A percentile compares a stretch with the other conserved stretches of the same genome.
phyloP scores from a whole-genome alignment of 2,797 vertebrate species.

The Rachycentron canadum region DNA sequence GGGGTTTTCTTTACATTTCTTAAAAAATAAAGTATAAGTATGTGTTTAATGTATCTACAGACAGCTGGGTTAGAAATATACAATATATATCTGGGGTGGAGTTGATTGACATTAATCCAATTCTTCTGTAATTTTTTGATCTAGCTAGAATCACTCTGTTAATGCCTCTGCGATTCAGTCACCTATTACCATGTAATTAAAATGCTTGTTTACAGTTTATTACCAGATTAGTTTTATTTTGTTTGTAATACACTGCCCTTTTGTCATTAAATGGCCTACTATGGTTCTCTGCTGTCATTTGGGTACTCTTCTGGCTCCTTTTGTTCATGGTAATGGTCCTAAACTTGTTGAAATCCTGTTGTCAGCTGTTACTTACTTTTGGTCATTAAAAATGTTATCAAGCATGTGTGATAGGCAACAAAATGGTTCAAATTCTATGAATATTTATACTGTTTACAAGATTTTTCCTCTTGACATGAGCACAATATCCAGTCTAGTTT shows the following conservation, averaged over 20 bases:
- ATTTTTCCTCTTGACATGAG: neutral
- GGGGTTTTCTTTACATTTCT: neutral
- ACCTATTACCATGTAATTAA: conserved; percentile 16
- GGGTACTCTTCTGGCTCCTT: conserved; percentile 4
- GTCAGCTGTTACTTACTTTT: neutral
- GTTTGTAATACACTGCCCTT: neutral
- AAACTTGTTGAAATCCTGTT: conserved; percentile 7
- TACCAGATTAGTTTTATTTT: neutral
- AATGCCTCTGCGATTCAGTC: neutral
- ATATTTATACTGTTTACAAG: conserved; percentile 1
- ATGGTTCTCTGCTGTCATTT: conserved; percentile 11
- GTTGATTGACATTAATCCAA: too few relatives aligned
- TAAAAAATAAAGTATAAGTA: neutral
- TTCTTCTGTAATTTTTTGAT: conserved; percentile 4
- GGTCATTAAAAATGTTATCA: neutral
- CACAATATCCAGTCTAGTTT: neutral
- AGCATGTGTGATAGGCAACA: neutral
- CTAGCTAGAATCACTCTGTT: neutral
- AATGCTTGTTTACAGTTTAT: conserved; percentile 12
- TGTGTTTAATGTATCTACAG: neutral
- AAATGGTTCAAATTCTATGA: neutral
- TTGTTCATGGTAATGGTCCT: conserved; percentile 13
- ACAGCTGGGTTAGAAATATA: neutral
- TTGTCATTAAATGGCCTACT: conserved; percentile 14
- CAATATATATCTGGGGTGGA: neutral